phyloP scores from a whole-genome alignment of 2,113 vertebrate species.

The Pedetes capensis region DNA sequence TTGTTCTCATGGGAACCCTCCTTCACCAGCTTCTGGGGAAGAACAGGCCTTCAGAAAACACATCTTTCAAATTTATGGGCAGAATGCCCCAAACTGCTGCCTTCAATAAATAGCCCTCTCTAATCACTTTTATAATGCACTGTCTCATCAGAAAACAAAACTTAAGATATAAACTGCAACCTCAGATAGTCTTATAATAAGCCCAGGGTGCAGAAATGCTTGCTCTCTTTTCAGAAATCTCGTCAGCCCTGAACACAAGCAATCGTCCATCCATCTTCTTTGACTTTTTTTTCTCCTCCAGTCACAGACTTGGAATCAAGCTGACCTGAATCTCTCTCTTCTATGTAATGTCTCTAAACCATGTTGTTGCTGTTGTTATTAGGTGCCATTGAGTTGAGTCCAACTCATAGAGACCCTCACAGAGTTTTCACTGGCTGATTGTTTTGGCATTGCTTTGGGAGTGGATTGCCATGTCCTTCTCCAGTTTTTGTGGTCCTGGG shows the following conservation, averaged over 20 bases:
- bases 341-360: neutral
- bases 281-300: neutral
- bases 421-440: too few relatives aligned
- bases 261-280: neutral
- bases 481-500: too few relatives aligned
- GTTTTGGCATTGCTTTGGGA: too few relatives aligned
- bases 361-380: too few relatives aligned
- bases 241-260: neutral
- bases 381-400: too few relatives aligned
- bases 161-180: neutral
- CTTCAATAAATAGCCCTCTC: neutral
- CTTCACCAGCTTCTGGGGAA: neutral
- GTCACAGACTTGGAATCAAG: neutral
- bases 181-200: neutral
- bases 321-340: neutral
- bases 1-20: neutral
- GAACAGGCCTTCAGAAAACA: neutral
- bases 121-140: neutral
- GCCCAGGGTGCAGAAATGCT: neutral
- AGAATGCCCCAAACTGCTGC: neutral
- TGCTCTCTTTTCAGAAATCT: neutral
- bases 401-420: too few relatives aligned
- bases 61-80: neutral
- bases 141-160: slow-evolving; percentile 9
- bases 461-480: too few relatives aligned